These are phyloP conservation scores for Aurelia sp. DNA, from an alignment of 30 jellyfish, hydroid and myxozoan species.

Conservation along the genomic window DNA sequence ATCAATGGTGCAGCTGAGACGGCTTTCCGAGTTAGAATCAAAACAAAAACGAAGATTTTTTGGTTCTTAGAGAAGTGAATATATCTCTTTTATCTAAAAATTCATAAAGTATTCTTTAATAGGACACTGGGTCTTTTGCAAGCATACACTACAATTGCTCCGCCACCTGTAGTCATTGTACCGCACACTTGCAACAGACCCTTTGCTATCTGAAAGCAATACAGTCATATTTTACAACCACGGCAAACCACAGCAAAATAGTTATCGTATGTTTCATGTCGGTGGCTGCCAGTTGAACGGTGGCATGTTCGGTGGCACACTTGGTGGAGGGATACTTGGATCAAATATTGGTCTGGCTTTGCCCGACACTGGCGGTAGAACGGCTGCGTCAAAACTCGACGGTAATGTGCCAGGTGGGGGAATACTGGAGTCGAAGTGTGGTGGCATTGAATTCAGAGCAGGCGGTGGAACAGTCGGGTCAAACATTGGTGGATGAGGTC, in stretches of 20 bases:
- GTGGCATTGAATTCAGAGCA: slow-evolving; percentile 2
- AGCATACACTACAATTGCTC: too few relatives aligned
- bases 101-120: too few relatives aligned
- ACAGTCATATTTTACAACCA: too few relatives aligned
- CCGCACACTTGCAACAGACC: too few relatives aligned
- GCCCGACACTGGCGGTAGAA: slow-evolving; percentile 18
- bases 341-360: neutral
- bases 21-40: too few relatives aligned
- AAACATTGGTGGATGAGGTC: neutral
- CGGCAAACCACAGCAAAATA: neutral
- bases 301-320: neutral
- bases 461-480: slow-evolving; percentile 50
- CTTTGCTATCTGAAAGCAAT: too few relatives aligned
- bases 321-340: slow-evolving; percentile 2
- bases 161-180: too few relatives aligned
- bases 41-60: too few relatives aligned
- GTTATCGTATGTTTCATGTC: neutral
- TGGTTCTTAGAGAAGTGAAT: too few relatives aligned
- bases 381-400: neutral
- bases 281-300: slow-evolving; percentile 22
- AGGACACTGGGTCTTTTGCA: too few relatives aligned
- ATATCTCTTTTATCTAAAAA: too few relatives aligned
- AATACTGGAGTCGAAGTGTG: neutral
- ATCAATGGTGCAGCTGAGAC: too few relatives aligned
- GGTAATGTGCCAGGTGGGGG: neutral